Evolutionary conservation across 2,888 invertebrate species (phyloP).

Genomic region (Drosophila maculinotata): DNA sequence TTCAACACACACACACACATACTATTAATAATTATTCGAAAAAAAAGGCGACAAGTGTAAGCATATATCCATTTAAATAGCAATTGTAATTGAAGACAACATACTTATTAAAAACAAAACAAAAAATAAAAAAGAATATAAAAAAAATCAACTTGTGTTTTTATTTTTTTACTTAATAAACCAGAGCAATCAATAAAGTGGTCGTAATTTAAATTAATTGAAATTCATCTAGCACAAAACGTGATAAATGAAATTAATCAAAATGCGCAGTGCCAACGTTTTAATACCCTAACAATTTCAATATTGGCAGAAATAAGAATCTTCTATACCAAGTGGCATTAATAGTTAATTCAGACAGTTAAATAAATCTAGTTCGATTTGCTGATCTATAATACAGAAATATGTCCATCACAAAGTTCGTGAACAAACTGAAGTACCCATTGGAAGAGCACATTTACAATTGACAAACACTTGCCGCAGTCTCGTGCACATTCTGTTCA

Average conservation of each 20-base stretch:
- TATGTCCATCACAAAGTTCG: background rate
- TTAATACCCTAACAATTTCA: constrained; percentile 17
- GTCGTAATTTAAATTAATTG: constrained; percentile 63
- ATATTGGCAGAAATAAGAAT: background rate
- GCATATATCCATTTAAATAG: constrained; percentile 76
- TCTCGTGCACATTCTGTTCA: constrained; percentile 20
- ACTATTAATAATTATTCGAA: constrained; percentile 57
- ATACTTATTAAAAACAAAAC: constrained; percentile 48
- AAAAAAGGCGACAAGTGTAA: constrained; percentile 61
- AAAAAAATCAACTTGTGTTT: constrained; percentile 49
- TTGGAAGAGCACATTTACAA: background rate
- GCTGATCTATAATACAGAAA: too few relatives aligned
- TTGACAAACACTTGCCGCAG: constrained; percentile 15
- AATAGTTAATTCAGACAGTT: background rate
- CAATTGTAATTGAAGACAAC: constrained; percentile 76
- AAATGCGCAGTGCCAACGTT: background rate
- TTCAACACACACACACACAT: constrained; percentile 20
- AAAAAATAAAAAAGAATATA: constrained; percentile 51
- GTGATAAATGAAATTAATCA: constrained; percentile 2
- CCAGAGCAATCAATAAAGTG: constrained; percentile 55
- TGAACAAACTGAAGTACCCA: too few relatives aligned
- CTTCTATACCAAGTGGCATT: too few relatives aligned
- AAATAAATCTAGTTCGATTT: too few relatives aligned
- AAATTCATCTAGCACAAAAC: constrained; percentile 17
- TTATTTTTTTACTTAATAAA: constrained; percentile 24